phyloP scores from a whole-genome alignment of 2,113 vertebrate genomes.

The Phaethornis superciliosus region DNA sequence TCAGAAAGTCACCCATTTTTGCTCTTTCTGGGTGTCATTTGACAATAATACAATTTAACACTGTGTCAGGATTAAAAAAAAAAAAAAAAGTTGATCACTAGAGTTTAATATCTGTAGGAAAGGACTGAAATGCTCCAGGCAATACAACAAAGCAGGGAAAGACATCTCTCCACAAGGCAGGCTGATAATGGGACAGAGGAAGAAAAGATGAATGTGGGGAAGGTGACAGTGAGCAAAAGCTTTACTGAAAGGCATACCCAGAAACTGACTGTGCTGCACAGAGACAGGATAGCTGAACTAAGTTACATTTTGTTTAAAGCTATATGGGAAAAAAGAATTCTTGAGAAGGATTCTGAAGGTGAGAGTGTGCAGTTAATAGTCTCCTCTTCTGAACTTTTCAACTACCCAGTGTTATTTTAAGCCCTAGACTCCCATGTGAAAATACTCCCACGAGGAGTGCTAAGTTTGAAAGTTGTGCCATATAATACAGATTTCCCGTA shows the following conservation, averaged over 20 bases:
- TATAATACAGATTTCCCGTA: background rate
- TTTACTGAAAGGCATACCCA: background rate
- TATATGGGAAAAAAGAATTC: background rate
- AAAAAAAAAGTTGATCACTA: accelerated
- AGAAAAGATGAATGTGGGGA: background rate
- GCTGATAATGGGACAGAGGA: background rate
- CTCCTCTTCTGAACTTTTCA: background rate
- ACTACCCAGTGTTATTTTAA: background rate
- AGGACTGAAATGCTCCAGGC: background rate
- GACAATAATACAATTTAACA: background rate
- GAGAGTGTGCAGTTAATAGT: background rate
- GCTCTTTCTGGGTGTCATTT: background rate
- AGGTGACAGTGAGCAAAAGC: background rate
- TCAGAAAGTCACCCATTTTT: background rate
- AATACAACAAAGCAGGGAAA: background rate
- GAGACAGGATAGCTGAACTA: background rate
- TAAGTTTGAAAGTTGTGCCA: background rate
- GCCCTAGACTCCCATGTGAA: background rate
- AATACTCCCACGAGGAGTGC: background rate
- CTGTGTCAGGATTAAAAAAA: background rate
- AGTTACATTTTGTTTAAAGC: background rate
- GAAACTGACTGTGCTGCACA: background rate
- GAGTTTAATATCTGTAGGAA: background rate
- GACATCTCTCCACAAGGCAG: background rate
- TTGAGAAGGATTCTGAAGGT: background rate